Evolutionary conservation across 2,797 vertebrate species (phyloP).

Genomic region (Leucoraja ocellata): DNA sequence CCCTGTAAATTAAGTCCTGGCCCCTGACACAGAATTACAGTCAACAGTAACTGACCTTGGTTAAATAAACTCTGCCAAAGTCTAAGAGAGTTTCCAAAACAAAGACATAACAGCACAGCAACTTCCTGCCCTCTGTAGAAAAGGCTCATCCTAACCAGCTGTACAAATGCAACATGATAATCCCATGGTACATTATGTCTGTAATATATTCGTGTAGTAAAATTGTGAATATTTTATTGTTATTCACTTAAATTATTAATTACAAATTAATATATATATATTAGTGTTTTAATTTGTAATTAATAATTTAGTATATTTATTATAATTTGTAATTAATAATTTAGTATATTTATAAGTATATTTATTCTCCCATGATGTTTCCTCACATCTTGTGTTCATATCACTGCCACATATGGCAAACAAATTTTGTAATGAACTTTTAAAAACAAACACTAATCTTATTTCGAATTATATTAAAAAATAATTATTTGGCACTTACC

Average conservation of each 20-base stretch:
- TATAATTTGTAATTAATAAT: too few species aligned
- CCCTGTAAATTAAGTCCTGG: not conserved
- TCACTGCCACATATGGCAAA: not conserved
- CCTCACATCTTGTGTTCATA: not conserved
- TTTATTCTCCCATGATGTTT: not conserved
- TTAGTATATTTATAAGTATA: too few species aligned
- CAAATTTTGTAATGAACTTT: not conserved
- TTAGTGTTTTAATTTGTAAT: too few species aligned
- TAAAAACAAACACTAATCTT: not conserved
- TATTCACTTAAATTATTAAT: not conserved
- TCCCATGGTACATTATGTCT: not conserved
- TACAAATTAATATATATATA: not conserved
- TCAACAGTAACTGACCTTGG: conserved; percentile 8
- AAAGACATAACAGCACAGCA: conserved; percentile 27
- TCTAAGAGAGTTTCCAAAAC: conserved; percentile 29
- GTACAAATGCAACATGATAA: conserved; percentile 9
- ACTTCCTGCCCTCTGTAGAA: conserved; percentile 20
- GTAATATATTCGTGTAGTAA: not conserved
- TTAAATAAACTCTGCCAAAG: conserved; percentile 11
- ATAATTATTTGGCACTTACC: not conserved
- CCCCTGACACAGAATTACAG: not conserved
- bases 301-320: too few species aligned
- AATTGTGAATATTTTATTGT: not conserved
- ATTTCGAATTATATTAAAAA: not conserved
- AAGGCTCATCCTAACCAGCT: conserved; percentile 26